Base-by-base conservation (phyloP, 2,797 vertebrate genomes). In the Calcarius lapponicus region DNA sequence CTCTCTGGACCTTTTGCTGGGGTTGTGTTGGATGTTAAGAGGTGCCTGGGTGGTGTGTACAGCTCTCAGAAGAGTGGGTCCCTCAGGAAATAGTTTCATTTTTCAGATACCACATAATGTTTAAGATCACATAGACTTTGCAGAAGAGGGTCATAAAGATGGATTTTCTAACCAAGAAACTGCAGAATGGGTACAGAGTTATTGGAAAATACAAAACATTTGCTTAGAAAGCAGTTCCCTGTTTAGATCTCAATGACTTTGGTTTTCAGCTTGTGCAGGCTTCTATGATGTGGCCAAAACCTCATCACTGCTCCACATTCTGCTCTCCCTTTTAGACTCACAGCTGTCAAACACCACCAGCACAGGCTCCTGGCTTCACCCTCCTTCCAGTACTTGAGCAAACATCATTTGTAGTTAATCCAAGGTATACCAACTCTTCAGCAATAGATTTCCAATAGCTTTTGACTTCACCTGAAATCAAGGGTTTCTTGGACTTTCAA, bases 31-130 rank as follows among this genome's bases (percentile, higher is more conserved):
- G 36, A 12, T 54, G 7, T 58, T 48, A 17, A 31, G 31, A 48
- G 25, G 13, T 83, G 25, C 9, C n/a, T 50, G 3, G 0, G 10
- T 50, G 51, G 7, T 54, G 28, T 45, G 45, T 2, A 0, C 22
- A 62, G 21, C 22, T 65, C 22, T 69, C 58, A 64, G 28, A 78
- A 38, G n/a, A 64, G 22, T 25, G 3, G 31, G 3, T 64, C 16
- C 14, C 11, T 32, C 5, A 11, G n/a, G 7, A 80, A 58, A 43
- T 2, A 36, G 8, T 79, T 75, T 31, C 1, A 9, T 75, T 80
- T 61, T 47, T 72, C 3, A 8, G 38, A 20, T 8, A n/a, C 25
- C 29, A 34, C 4, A 2, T 18, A 24, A 45, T 9, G 13, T 22
- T 56, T 70, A 60, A 58, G 31, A 22, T 58, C 42, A 31, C 7